Evolutionary conservation across 2,113 vertebrate genomes (phyloP).

Genomic region (Rousettus leschenaultii): DNA sequence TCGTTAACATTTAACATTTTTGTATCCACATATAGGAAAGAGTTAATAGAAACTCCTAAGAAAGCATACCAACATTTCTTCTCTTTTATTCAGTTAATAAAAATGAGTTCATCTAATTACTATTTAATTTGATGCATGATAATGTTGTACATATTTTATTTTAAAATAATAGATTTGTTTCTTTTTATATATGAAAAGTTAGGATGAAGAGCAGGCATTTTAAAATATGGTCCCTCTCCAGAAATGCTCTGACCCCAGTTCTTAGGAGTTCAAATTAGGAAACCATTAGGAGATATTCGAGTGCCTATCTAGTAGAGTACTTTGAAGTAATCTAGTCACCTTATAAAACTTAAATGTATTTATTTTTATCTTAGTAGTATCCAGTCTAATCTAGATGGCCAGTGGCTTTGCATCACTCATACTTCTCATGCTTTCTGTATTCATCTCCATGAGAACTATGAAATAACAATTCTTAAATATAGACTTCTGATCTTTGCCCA

Average conservation of each 20-base stretch:
- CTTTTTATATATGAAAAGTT: slow-evolving; percentile 7
- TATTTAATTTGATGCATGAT: not conserved
- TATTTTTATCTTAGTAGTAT: slow-evolving; percentile 67
- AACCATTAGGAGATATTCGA: slow-evolving; percentile 28
- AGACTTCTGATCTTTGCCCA: slow-evolving; percentile 51
- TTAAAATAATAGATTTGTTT: slow-evolving; percentile 7
- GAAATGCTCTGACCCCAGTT: not conserved
- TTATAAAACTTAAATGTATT: slow-evolving; percentile 68
- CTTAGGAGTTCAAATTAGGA: slow-evolving; percentile 50
- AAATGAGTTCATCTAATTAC: slow-evolving; percentile 1
- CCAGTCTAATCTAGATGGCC: slow-evolving; percentile 41
- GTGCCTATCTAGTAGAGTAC: not conserved
- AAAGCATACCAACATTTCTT: not conserved
- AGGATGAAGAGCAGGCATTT: not conserved
- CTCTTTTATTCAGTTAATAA: not conserved
- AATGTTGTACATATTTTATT: not conserved
- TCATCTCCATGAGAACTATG: slow-evolving; percentile 60
- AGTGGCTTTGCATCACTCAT: slow-evolving; percentile 36
- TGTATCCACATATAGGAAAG: not conserved
- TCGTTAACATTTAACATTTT: slow-evolving; percentile 12
- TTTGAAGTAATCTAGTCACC: slow-evolving; percentile 53
- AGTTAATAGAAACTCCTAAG: not conserved
- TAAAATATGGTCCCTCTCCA: not conserved
- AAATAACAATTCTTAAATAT: slow-evolving; percentile 48
- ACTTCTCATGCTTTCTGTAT: slow-evolving; percentile 55